Evolutionary conservation across 2,888 invertebrate species (phyloP), one percentile per base, ranked within the genome.

Genomic region (Drosophila borborema): DNA sequence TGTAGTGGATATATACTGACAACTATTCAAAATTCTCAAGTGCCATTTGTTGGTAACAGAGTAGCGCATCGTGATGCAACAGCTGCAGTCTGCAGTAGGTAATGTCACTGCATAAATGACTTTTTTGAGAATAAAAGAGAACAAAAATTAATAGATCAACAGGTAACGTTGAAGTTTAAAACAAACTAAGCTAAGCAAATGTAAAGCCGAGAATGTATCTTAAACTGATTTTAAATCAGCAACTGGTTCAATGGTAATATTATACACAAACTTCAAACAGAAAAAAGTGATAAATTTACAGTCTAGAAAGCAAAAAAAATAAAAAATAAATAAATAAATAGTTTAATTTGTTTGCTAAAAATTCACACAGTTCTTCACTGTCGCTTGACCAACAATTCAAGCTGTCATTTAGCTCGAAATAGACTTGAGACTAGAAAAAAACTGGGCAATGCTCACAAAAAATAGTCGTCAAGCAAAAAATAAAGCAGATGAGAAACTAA

Each of bases 1-100:
- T 23, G n/a, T 23, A 36, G 20, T 9, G 20, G 38, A 23, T 36
- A 48, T n/a, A 23, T 36, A 31, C 45, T 54, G 40, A n/a, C 61
- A 65, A n/a, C 41, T 46, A 67, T 77, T 61, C 49, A 72, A 75
- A 64, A 43, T 45, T 16, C 64, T 53, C 49, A 71, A 81, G 70
- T 71, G 51, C 45, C 53, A 77, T 77, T 77, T 64, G 54, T 64
- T 67, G 63, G 36, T 43, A 9, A 28, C n/a, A 51, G 23, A 45
- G 34, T 2, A 38, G 12, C 16, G 28, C 55, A 51, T 60, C 45
- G 16, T n/a, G 18, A 51, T 55, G 40, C 62, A 74, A 45, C 62
- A 63, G 45, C 16, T 55, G n/a, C 18, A 28, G 12, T 2, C 16
- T 51, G n/a, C 18, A 28, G 12, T 7, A 12, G 34, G 12, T 38